phyloP scores from a whole-genome alignment of 1,140 invertebrate genomes.

The Zophobas morio region DNA sequence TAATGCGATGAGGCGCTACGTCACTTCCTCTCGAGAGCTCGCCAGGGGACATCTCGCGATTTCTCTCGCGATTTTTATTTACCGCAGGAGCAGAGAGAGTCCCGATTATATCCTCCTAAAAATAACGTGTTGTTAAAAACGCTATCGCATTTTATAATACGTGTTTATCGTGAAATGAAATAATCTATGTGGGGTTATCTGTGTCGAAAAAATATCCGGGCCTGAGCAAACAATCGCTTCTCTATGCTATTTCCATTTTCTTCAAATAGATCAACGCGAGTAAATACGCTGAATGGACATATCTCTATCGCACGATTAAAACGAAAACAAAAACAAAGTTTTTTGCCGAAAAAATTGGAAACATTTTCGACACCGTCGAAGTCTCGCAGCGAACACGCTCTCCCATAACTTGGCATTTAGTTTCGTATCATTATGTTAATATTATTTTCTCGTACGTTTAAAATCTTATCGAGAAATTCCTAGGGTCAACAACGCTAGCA shows the following conservation, averaged over 20 bases:
- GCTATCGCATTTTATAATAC: constrained; percentile 51
- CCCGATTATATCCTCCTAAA: constrained; percentile 42
- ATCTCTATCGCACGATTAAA: constrained; percentile 21
- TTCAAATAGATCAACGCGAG: constrained; percentile 29
- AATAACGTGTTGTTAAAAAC: constrained; percentile 49
- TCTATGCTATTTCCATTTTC: constrained; percentile 53
- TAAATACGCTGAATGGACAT: constrained; percentile 35
- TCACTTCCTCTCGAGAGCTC: constrained; percentile 40
- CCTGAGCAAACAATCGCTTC: constrained; percentile 54
- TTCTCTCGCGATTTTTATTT: constrained; percentile 26
- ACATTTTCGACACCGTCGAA: background rate
- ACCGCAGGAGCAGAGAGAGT: constrained; percentile 1
- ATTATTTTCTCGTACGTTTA: constrained; percentile 37
- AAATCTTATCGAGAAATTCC: constrained; percentile 41
- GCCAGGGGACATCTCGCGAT: constrained; percentile 14
- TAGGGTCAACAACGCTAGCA: constrained; percentile 38
- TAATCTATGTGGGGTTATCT: constrained; percentile 55
- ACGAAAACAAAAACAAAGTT: constrained; percentile 25
- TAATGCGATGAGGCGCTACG: constrained; percentile 24
- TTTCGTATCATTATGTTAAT: constrained; percentile 1
- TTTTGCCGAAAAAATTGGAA: constrained; percentile 8
- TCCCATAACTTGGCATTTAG: background rate
- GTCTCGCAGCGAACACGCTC: background rate
- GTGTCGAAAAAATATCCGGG: constrained; percentile 56
- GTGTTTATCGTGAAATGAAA: constrained; percentile 52